Evolutionary conservation across 2,113 vertebrate genomes (phyloP), one percentile per base, ranked within the genome.

Genomic region (Acrocephalus kingi): DNA sequence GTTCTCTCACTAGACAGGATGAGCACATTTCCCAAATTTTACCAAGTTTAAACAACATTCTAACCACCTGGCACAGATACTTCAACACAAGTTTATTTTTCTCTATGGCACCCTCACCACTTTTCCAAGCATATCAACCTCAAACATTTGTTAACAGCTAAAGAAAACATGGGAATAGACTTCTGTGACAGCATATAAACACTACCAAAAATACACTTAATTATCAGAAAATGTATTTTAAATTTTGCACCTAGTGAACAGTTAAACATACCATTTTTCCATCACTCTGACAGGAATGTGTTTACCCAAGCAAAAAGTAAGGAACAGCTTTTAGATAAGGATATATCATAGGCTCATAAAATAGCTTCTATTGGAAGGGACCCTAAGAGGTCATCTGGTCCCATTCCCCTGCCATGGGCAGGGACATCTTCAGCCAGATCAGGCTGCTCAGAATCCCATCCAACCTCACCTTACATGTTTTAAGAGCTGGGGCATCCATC

Each of bases 191-290:
- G 84, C 64, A 94, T 71, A 93, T 59, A 94, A 96, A 93, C 84
- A 78, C 63, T 52, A 92, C 30, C 39, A 77, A 96, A 96, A 87
- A 77, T 55, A 72, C 33, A 84, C 66, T 76, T 67, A 67, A 84
- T 41, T 90, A 94, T 93, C 84, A 93, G 68, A 93, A 88, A 85
- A 94, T 12, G 6, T 45, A 82, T 89, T 95, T 96, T 83, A 41
- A 94, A 95, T 95, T 95, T 84, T 94, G 75, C 46, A 81, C 77
- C 93, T 91, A 63, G 73, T 80, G 14, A 90, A 92, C 49, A 55
- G 72, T 85, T 95, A 94, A 79, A 94, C 49, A 46, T n/a, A 63
- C 35, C 48, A 23, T 94, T 96, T 96, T 94, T 92, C 89, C 61
- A 85, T 93, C 88, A 93, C 64, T 92, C 81, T 68, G 84, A 95